phyloP scores from a whole-genome alignment of 2,797 vertebrate genomes.

The Benthosema pterotum region DNA sequence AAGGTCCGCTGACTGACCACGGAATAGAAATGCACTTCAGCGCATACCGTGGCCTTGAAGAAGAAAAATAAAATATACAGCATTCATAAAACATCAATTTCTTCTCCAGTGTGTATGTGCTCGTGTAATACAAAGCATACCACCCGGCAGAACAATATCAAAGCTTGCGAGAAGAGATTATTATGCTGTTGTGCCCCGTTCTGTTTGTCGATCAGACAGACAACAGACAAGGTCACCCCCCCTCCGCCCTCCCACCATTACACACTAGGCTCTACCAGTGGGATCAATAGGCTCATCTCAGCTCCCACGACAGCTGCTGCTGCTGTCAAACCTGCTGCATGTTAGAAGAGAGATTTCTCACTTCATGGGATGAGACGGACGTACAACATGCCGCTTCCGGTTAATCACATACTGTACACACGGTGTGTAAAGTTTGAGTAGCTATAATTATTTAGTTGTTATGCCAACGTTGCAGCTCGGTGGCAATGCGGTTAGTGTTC shows the following conservation, averaged over 20 bases:
- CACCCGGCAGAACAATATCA: slow-evolving; percentile 7
- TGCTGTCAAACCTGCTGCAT: slow-evolving; percentile 43
- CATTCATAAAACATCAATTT: no score
- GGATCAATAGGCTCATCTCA: slow-evolving; percentile 59
- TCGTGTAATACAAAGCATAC: background rate
- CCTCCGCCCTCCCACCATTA: slow-evolving; percentile 42
- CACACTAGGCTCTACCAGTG: slow-evolving; percentile 39
- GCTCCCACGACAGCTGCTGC: slow-evolving; percentile 44
- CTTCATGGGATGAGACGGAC: slow-evolving; percentile 3
- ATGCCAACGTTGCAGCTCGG: no score
- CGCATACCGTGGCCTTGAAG: no score
- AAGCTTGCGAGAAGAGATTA: slow-evolving; percentile 23
- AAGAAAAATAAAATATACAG: no score
- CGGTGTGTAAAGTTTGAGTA: no score
- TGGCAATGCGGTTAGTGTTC: no score
- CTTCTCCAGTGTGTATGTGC: no score
- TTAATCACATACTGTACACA: no score
- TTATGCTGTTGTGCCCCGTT: slow-evolving; percentile 31
- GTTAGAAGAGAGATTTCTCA: slow-evolving; percentile 5
- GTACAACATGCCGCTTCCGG: background rate
- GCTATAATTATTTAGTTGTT: no score
- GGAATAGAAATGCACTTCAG: no score
- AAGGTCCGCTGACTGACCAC: no score
- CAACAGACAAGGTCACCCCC: slow-evolving; percentile 59
- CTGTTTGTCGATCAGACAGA: slow-evolving; percentile 45